Conservation (phyloP, 30 jellyfish, hydroid and myxozoan species). For the Hydractinia echinata region DNA sequence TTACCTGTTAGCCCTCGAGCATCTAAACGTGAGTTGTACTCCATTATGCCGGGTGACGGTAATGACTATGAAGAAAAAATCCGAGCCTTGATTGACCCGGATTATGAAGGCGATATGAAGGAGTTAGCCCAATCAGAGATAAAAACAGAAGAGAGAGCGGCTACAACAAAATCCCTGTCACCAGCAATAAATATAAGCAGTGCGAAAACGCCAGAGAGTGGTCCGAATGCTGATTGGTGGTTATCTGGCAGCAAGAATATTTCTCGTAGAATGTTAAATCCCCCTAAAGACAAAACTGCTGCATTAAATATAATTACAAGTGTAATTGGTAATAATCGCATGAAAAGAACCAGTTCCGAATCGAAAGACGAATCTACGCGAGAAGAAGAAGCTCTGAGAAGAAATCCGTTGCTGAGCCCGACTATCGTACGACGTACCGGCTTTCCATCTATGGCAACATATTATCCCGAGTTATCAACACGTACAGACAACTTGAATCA, state of each 20-base stretch:
- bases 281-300: conserved; percentile 37
- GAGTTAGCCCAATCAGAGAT: conserved; percentile 2
- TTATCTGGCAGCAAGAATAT: conserved; percentile 17
- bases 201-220: not conserved
- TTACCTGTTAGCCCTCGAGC: conserved; percentile 10
- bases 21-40: conserved; percentile 23
- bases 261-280: not conserved
- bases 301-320: conserved; percentile 31
- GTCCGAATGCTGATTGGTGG: conserved; percentile 30
- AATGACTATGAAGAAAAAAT: conserved; percentile 37
- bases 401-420: conserved; percentile 23
- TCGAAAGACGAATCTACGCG: not conserved
- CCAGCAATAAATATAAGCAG: not conserved
- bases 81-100: conserved; percentile 20
- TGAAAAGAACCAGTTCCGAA: conserved; percentile 1
- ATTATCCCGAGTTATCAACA: conserved; percentile 72
- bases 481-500: conserved; percentile 73
- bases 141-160: not conserved
- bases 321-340: conserved; percentile 22
- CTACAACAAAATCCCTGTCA: not conserved
- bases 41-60: conserved; percentile 48
- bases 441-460: conserved; percentile 33
- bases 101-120: conserved; percentile 11
- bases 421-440: conserved; percentile 6
- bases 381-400: not conserved